Evolutionary conservation across 2,113 vertebrate genomes (phyloP).

Genomic region (Xerus inauris): DNA sequence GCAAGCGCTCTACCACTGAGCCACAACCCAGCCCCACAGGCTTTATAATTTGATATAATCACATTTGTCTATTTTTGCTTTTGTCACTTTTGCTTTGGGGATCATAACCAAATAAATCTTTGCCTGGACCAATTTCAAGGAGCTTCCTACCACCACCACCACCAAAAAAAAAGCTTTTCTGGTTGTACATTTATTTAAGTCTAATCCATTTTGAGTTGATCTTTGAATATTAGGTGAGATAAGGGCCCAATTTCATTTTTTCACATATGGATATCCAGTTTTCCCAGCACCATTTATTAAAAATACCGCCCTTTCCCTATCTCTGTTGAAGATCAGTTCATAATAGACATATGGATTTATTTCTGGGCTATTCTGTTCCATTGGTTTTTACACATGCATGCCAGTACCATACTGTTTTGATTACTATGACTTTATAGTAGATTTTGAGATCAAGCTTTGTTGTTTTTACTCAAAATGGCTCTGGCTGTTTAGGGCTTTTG

Average conservation of each 20-base stretch:
- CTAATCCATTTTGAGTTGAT: neutral
- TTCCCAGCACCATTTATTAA: neutral
- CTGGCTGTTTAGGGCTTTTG: neutral
- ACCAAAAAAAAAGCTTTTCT: too few relatives aligned
- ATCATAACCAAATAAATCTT: neutral
- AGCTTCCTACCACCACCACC: too few relatives aligned
- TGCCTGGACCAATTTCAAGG: neutral
- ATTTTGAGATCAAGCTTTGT: neutral
- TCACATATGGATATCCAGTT: neutral
- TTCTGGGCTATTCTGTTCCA: neutral
- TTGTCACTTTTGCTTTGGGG: neutral
- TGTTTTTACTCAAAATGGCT: neutral
- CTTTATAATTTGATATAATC: neutral
- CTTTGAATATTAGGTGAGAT: neutral
- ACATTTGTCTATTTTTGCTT: neutral
- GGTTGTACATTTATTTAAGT: neutral
- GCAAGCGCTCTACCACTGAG: too few relatives aligned
- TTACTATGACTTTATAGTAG: neutral
- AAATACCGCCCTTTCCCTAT: neutral
- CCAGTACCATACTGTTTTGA: neutral
- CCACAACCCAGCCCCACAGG: too few relatives aligned
- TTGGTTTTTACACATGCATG: neutral
- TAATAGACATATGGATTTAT: neutral
- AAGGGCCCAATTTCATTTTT: neutral
- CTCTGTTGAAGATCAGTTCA: neutral